These are phyloP conservation scores for Porphyrio hochstetteri DNA, from an alignment of 2,113 vertebrate genomes.

Conservation along the genomic window DNA sequence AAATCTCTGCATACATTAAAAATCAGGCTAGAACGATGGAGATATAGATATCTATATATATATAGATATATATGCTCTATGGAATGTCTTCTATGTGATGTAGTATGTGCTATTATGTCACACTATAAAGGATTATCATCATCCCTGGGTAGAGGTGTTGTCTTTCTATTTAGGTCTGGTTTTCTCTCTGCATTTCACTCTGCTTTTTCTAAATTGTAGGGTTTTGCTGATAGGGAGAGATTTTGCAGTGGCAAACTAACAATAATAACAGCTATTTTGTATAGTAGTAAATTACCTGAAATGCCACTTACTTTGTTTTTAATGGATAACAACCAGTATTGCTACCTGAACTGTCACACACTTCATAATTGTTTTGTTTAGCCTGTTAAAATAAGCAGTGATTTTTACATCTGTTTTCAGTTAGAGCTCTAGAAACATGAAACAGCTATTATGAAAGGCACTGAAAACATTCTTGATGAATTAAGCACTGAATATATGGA, in stretches of 20 bases:
- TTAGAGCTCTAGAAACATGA: background rate
- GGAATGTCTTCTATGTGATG: background rate
- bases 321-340: background rate
- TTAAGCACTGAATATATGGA: background rate
- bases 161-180: background rate
- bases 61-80: background rate
- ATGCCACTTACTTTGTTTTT: background rate
- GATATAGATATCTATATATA: no score
- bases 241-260: background rate
- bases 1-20: background rate
- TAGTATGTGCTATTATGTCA: background rate
- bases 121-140: background rate
- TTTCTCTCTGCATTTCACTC: background rate
- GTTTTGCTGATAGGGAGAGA: background rate
- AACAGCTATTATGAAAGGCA: background rate
- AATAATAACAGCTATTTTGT: background rate
- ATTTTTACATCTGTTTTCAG: background rate
- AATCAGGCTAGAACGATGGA: background rate
- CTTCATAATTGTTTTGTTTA: background rate
- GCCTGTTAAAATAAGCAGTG: background rate
- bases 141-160: background rate
- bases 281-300: background rate
- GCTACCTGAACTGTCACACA: background rate
- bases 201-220: background rate
- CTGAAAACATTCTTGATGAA: background rate